These are phyloP conservation scores for Omphaloscelis lunosa DNA, from an alignment of 2,888 invertebrate genomes.

Conservation along the genomic window DNA sequence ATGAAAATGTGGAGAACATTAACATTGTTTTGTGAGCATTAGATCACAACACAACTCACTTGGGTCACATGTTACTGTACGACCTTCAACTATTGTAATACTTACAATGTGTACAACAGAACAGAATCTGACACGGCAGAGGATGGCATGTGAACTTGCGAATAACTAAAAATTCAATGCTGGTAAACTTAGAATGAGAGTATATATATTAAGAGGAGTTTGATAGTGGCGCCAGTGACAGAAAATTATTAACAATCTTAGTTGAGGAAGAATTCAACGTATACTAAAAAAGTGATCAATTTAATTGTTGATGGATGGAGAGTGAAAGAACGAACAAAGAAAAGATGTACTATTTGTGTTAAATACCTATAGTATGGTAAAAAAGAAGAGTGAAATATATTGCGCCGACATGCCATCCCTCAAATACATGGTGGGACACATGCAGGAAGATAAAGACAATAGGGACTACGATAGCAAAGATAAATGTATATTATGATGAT, in stretches of 20 bases:
- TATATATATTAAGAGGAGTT: background rate
- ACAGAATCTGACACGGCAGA: constrained; percentile 5
- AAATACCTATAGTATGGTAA: too few relatives aligned
- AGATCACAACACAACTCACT: background rate
- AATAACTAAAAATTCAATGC: background rate
- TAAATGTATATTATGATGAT: background rate
- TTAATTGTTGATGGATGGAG: background rate
- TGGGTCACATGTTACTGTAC: constrained; percentile 20
- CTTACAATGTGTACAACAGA: constrained; percentile 4
- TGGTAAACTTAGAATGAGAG: background rate
- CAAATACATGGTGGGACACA: too few relatives aligned
- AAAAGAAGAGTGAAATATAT: too few relatives aligned
- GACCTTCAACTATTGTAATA: constrained; percentile 29
- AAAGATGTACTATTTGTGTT: background rate
- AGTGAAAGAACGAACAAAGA: background rate
- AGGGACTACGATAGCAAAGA: background rate
- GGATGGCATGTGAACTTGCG: background rate
- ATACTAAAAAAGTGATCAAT: background rate
- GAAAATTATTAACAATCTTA: background rate
- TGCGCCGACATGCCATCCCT: background rate
- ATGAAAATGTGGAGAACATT: constrained; percentile 17
- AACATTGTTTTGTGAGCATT: constrained; percentile 9
- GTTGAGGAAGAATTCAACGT: too few relatives aligned
- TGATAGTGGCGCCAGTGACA: background rate
- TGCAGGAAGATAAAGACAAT: background rate